Conservation (phyloP, 1,140 invertebrate genomes). For the Sesamia nonagrioides region DNA sequence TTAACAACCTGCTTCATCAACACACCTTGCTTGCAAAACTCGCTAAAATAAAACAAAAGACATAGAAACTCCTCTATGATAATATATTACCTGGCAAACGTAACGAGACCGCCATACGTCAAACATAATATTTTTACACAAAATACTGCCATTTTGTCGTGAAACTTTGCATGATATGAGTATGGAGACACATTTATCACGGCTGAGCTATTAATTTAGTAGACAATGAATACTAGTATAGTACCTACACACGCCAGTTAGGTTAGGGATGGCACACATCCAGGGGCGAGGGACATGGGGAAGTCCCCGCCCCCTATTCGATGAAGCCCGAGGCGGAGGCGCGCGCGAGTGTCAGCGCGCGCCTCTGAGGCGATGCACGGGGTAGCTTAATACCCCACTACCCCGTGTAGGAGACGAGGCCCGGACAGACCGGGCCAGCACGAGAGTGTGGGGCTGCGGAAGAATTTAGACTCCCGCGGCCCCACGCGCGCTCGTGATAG, state of each 20-base stretch:
- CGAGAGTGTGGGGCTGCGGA: too few species aligned
- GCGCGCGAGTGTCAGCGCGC: too few species aligned
- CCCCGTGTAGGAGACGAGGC: too few species aligned
- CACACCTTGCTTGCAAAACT: background rate
- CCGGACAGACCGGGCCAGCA: too few species aligned
- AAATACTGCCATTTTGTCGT: constrained; percentile 1
- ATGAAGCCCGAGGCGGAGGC: too few species aligned
- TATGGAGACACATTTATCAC: constrained; percentile 40
- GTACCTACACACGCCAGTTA: constrained; percentile 35
- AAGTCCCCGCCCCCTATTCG: too few species aligned
- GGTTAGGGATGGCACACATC: constrained; percentile 10
- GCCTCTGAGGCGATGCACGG: too few species aligned
- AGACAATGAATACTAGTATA: constrained; percentile 25
- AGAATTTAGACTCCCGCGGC: too few species aligned
- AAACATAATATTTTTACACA: constrained; percentile 32
- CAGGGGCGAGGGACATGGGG: too few species aligned
- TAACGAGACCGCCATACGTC: constrained; percentile 19
- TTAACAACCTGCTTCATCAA: background rate
- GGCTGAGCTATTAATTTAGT: constrained; percentile 40
- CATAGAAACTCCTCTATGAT: background rate
- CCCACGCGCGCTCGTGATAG: too few species aligned
- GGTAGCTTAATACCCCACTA: too few species aligned
- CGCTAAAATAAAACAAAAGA: background rate
- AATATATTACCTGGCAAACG: constrained; percentile 13
- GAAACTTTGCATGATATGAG: constrained; percentile 29